phyloP scores from a whole-genome alignment of 2,888 invertebrate genomes.

The Taenaris catops region DNA sequence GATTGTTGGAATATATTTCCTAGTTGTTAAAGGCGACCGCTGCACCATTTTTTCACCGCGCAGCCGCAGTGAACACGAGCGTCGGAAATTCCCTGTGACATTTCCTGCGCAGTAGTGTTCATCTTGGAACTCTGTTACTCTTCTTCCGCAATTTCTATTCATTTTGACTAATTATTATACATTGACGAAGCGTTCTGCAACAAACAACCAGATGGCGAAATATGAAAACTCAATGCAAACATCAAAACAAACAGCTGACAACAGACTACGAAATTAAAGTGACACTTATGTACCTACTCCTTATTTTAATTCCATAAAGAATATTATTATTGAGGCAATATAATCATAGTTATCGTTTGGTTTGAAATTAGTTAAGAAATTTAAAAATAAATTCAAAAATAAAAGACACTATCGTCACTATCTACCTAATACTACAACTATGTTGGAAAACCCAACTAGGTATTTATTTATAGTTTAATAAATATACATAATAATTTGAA shows the following conservation, averaged over 20 bases:
- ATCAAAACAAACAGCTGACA: constrained; percentile 19
- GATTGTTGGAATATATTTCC: constrained; percentile 80
- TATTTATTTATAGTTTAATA: too few species aligned
- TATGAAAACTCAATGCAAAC: constrained; percentile 17
- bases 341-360: too few species aligned
- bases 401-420: too few species aligned
- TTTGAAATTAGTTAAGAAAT: too few species aligned
- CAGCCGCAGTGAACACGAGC: constrained; percentile 84
- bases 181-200: constrained; percentile 61
- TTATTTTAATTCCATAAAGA: too few species aligned
- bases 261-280: constrained; percentile 29
- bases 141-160: constrained; percentile 64
- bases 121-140: constrained; percentile 66
- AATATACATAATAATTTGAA: too few species aligned
- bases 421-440: too few species aligned
- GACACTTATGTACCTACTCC: too few species aligned
- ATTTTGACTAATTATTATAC: constrained; percentile 63
- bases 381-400: too few species aligned
- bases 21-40: constrained; percentile 72
- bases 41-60: constrained; percentile 82
- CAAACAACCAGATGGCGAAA: constrained; percentile 51
- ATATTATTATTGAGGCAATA: too few species aligned
- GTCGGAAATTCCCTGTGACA: constrained; percentile 79
- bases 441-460: too few species aligned
- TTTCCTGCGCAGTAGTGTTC: constrained; percentile 73